Evolutionary conservation across 2,888 invertebrate species (phyloP), one percentile per base, ranked within the genome.

Genomic region (Hoplodrina ambigua): DNA sequence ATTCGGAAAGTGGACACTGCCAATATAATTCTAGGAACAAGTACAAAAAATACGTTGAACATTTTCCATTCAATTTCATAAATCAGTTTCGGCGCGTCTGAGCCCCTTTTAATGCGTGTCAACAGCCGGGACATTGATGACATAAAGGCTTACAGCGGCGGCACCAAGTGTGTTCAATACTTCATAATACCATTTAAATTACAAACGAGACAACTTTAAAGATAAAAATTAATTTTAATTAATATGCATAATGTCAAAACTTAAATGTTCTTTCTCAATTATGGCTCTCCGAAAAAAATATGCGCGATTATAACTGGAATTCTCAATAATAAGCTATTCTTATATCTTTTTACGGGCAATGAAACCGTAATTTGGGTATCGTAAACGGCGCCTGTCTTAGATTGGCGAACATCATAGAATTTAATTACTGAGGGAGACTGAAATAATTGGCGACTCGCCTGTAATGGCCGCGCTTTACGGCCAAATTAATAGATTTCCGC

Each of bases 401-500:
- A 94, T 93, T 92, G 93, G 94, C 86, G 93, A 92, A 92, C 92
- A 93, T 92, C 93, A 93, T 92, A 92, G 92, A 94, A 92, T 95
- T 95, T 95, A 94, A 95, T 95, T 94, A 93, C 92, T 86, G 87
- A 88, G 92, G 94, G 94, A 90, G 93, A 89, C 88, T 87, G 90
- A 88, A 93, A 94, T 94, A 93, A 95, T 94, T 94, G 94, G 94
- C 92, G 93, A 93, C 87, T 93, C 91, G 93, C 87, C 91, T 90
- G 90, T 92, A 93, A 94, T 90, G 92, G 91, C 89, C 87, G 84
- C 90, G 88, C 88, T 95, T 94, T 93, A 94, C 90, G 88, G 91
- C 88, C 89, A 93, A 94, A 95, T 95, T 94, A 94, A 94, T 95
- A 94, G 93, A 94, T 94, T 92, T 90, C 88, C 91, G 89, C 90